Evolutionary conservation across 2,797 vertebrate species (phyloP), one percentile per base, ranked within the genome.

Genomic region (Acropternis orthonyx): DNA sequence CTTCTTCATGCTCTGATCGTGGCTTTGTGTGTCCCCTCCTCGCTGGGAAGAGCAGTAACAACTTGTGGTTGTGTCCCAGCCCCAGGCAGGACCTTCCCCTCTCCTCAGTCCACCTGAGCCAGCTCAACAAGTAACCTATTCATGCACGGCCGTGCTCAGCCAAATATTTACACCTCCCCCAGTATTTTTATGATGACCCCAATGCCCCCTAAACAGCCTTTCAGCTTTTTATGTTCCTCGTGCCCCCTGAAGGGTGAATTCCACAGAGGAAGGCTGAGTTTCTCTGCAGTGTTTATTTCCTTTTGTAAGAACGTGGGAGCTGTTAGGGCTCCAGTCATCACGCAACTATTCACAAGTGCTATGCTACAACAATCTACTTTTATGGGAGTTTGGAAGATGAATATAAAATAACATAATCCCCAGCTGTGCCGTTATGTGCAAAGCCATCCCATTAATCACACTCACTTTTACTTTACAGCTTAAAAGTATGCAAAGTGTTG

Each of bases 361-460:
- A 27, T 93, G 88, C 76, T 81, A 81, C 93, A 81, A 89, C 86
- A 90, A 95, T 93, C 92, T 61, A 84, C 92, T 97, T 97, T 95
- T 95, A 96, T 94, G 85, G 83, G 83, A 96, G 92, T 90, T 94
- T 86, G 85, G 89, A 95, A 95, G 89, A 79, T 92, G 94, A 94
- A 95, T 95, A 94, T 93, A 94, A 92, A 97, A 92, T 90, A 95
- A 81, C 90, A 78, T 41, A 95, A 96, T 88, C 85, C 76, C 88
- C 94, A 95, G 89, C 73, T 95, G 94, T 86, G 92, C 85, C 86
- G 79, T 95, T 94, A 81, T 73, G 76, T 86, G 88, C 81, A 90
- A 78, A 94, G 76, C 46, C 88, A 84, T 88, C 73, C 76, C 92
- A 94, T 97, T 95, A 93, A 95, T 97, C 96, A 95, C 34, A 37